Evolutionary conservation across 1,140 invertebrate genomes (phyloP), one percentile per base, ranked within the genome.

Genomic region (Meloidogyne chitwoodi): DNA sequence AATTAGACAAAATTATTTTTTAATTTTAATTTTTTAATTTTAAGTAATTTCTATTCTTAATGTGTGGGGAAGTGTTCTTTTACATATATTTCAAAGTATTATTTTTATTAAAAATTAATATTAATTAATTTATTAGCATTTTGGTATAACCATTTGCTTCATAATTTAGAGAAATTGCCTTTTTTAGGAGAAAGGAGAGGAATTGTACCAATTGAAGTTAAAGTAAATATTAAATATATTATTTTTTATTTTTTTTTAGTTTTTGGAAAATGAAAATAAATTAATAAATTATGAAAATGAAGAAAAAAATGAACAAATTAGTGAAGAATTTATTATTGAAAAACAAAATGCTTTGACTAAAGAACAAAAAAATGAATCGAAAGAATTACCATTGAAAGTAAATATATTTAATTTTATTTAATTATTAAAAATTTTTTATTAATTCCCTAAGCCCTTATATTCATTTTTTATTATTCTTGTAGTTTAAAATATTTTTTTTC

Each of bases 61-160:
- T 56, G 95, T 95, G 86, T 95, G 97, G 77, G 94, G 94, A n/a
- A 93, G 95, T 87, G 92, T 94, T 70, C 93, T 97, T 93, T 94
- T 94, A 10, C 93, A 94, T 69, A 93, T 93, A 41, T 96, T 96
- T 88, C 92, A 93, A 26, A 19, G 24, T 76, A 83, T 61, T 67
- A 63, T 31, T 16, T 73, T 24, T 80, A 68, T 74, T 27, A 41
- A 29, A 68, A 72, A 56, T 34, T 29, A 61, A 41, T 8, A 12
- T 65, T 22, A 16, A 67, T 22, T 1, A 1, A 12, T 29, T 34
- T 34, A 63, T 63, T 19, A 77, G 75, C 27, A 4, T 56, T 74
- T 41, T 75, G 74, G 74, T 22, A 69, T 14, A 24, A 74, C 16
- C 71, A 79, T 34, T 27, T 77, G 11, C 24, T 77, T 26, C 19